phyloP scores from a whole-genome alignment of 2,797 vertebrate species.

The Tadarida brasiliensis region DNA sequence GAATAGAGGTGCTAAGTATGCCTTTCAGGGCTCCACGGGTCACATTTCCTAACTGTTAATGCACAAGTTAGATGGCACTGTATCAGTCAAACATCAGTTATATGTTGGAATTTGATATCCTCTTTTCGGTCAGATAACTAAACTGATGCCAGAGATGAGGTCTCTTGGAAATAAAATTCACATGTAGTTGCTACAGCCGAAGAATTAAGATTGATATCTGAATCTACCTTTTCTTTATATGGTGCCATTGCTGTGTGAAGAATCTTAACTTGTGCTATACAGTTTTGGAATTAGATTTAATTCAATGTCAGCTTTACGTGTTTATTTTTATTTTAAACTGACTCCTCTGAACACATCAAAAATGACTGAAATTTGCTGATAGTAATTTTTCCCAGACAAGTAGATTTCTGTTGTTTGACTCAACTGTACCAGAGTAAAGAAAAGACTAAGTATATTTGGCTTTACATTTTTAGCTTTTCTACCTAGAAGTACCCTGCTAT shows the following conservation, averaged over 20 bases:
- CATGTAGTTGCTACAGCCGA: conserved; percentile 26
- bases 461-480: conserved; percentile 52
- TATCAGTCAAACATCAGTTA: conserved; percentile 23
- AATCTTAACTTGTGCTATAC: conserved; percentile 57
- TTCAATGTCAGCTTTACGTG: conserved; percentile 36
- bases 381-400: conserved; percentile 61
- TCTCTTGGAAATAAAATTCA: conserved; percentile 63
- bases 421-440: conserved; percentile 46
- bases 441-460: conserved; percentile 52
- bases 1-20: conserved; percentile 41
- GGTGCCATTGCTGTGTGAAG: conserved; percentile 42
- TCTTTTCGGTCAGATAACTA: conserved; percentile 41
- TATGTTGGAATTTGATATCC: conserved; percentile 34
- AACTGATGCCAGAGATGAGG: conserved; percentile 39
- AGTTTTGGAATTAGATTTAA: conserved; percentile 67
- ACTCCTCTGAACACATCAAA: conserved; percentile 61
- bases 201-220: conserved; percentile 67
- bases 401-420: conserved; percentile 66
- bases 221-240: conserved; percentile 42
- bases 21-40: neutral
- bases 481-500: conserved; percentile 45
- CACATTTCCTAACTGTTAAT: conserved; percentile 49
- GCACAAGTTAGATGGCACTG: neutral
- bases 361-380: conserved; percentile 75
- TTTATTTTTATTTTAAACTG: conserved; percentile 76